phyloP scores from a whole-genome alignment of 2,888 invertebrate species.

The Gonocerus acuteangulatus region DNA sequence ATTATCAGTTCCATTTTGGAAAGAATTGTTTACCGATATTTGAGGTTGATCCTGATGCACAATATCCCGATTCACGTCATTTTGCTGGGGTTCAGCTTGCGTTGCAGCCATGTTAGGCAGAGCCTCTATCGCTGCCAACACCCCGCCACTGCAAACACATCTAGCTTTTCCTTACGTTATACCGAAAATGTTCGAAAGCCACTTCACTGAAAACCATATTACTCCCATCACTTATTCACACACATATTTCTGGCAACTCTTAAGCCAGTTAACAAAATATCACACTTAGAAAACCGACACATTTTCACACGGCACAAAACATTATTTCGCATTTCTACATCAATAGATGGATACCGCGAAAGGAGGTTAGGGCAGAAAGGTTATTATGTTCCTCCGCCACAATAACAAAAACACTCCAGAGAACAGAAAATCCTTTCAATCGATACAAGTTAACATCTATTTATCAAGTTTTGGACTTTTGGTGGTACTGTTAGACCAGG shows the following conservation, averaged over 20 bases:
- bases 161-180: constrained; percentile 42
- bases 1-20: constrained; percentile 74
- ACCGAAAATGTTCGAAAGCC: constrained; percentile 41
- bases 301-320: constrained; percentile 53
- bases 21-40: constrained; percentile 56
- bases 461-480: not conserved
- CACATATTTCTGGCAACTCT: constrained; percentile 31
- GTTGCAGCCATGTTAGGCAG: constrained; percentile 71
- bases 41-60: constrained; percentile 58
- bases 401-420: constrained; percentile 40
- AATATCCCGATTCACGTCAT: constrained; percentile 61
- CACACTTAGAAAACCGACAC: constrained; percentile 36
- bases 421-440: not conserved
- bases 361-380: constrained; percentile 68
- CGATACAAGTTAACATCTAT: not conserved
- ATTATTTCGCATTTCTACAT: constrained; percentile 65
- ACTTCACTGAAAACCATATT: constrained; percentile 39
- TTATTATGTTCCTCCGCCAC: constrained; percentile 55
- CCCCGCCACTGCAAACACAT: constrained; percentile 53
- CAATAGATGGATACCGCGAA: constrained; percentile 55
- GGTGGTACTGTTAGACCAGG: not conserved
- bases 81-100: constrained; percentile 75
- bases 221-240: constrained; percentile 40
- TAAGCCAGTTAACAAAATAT: constrained; percentile 33
- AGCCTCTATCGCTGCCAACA: constrained; percentile 53